A percentile compares a stretch with the other conserved stretches of the same genome.
These are phyloP conservation scores for Virgularia gustaviana DNA, from an alignment of 92 coral and sea anemone genomes.

Conservation along the genomic window DNA sequence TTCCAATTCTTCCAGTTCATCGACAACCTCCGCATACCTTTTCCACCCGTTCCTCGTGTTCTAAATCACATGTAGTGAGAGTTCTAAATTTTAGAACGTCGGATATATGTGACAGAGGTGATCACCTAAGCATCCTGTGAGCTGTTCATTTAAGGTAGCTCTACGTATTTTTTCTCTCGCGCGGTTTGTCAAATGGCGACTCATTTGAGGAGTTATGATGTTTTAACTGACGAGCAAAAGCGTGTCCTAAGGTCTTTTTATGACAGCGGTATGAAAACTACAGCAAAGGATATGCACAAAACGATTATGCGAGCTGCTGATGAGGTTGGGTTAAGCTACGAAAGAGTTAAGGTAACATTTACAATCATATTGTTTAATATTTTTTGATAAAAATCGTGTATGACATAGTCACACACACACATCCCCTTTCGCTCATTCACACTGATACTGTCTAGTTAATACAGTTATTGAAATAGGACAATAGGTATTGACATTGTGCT, in stretches of 20 bases:
- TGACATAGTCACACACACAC: too few species aligned
- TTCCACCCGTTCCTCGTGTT: too few species aligned
- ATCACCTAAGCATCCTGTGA: background rate
- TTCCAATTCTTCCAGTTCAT: too few species aligned
- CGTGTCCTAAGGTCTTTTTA: background rate
- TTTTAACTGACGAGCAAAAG: background rate
- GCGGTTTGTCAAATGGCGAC: conserved; percentile 1
- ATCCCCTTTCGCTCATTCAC: too few species aligned
- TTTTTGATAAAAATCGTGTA: background rate
- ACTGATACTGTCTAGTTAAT: too few species aligned
- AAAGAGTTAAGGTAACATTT: background rate
- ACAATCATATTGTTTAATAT: too few species aligned
- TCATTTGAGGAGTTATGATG: conserved; percentile 4
- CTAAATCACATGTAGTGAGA: too few species aligned
- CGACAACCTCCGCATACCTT: too few species aligned
- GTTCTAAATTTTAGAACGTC: too few species aligned
- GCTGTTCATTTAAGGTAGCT: background rate
- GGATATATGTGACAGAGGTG: too few species aligned
- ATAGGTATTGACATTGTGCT: too few species aligned
- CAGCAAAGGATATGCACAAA: background rate
- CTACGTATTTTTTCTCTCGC: background rate
- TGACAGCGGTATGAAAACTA: conserved; percentile 1
- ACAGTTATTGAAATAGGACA: too few species aligned
- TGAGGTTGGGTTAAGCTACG: background rate
- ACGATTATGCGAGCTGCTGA: background rate